These are phyloP conservation scores for Drosophila aff. DNA, from an alignment of 1,140 invertebrate genomes.

Conservation along the genomic window DNA sequence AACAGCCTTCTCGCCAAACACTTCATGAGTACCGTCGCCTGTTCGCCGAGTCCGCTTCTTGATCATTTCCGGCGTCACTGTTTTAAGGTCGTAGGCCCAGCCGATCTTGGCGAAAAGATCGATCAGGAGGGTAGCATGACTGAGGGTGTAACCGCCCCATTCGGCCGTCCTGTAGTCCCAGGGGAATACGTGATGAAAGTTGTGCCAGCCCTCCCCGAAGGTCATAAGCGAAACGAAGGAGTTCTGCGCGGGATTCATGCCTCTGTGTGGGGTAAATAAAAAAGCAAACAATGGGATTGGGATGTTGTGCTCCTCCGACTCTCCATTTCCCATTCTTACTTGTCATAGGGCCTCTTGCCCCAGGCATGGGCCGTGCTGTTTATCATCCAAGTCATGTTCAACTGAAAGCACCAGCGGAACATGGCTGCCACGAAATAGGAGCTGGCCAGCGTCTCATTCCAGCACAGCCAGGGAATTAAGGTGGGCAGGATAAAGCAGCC, in stretches of 20 bases:
- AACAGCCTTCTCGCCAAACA: not conserved
- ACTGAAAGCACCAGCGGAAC: conserved; percentile 93
- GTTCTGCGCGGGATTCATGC: conserved; percentile 92
- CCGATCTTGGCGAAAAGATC: conserved; percentile 94
- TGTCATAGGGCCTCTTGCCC: conserved; percentile 96
- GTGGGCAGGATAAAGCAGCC: conserved; percentile 95
- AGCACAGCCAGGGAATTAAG: conserved; percentile 91
- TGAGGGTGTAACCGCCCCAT: conserved; percentile 91
- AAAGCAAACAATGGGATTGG: not conserved
- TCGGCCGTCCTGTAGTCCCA: conserved; percentile 96
- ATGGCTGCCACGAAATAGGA: conserved; percentile 93
- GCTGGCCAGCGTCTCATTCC: conserved; percentile 92
- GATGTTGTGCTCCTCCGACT: not conserved
- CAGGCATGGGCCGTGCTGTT: conserved; percentile 98
- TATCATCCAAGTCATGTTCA: conserved; percentile 98
- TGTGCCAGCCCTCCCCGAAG: conserved; percentile 96
- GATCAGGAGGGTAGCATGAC: conserved; percentile 94
- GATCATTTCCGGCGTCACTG: conserved; percentile 90
- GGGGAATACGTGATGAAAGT: conserved; percentile 98
- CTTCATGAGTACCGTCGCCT: conserved; percentile 90
- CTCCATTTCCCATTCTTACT: conserved; percentile 86
- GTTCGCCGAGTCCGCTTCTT: conserved; percentile 90
- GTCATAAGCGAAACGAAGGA: conserved; percentile 89
- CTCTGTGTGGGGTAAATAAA: conserved; percentile 83
- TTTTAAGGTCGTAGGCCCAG: conserved; percentile 95